A percentile compares a stretch with the other conserved stretches of the same genome.
Evolutionary conservation across 2,797 vertebrate species (phyloP).

Genomic region (Lepus townsendii): DNA sequence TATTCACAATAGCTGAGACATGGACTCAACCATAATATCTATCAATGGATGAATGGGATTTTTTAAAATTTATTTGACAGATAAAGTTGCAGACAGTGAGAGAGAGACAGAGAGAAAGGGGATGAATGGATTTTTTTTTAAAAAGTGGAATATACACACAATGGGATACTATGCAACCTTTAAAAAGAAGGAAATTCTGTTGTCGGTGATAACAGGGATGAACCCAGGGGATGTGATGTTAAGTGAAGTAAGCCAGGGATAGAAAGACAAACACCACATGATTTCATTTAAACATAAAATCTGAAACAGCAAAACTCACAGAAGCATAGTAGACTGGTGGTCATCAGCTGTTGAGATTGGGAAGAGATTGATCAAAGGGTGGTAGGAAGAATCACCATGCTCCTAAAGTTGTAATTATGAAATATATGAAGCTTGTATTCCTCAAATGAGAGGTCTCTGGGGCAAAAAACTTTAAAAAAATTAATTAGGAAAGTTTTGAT

Average conservation of each 20-base stretch:
- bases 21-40: neutral
- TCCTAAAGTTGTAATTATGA: no score
- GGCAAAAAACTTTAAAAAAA: neutral
- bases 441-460: no score
- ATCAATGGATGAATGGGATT: neutral
- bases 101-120: no score
- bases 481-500: neutral
- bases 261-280: neutral
- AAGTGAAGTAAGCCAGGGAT: neutral
- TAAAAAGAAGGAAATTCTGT: neutral
- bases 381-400: neutral
- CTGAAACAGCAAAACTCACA: neutral
- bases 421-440: no score
- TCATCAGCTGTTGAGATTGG: neutral
- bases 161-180: neutral
- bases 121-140: no score
- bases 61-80: no score
- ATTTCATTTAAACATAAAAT: neutral
- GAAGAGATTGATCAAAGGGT: neutral
- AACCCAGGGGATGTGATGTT: neutral
- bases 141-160: neutral
- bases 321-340: neutral
- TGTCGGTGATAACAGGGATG: neutral
- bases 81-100: no score
- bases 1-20: neutral